Percentiles rank a stretch among this genome's conserved stretches.
Conservation (phyloP, 2,113 vertebrate species). For the Corythaixoides concolor region DNA sequence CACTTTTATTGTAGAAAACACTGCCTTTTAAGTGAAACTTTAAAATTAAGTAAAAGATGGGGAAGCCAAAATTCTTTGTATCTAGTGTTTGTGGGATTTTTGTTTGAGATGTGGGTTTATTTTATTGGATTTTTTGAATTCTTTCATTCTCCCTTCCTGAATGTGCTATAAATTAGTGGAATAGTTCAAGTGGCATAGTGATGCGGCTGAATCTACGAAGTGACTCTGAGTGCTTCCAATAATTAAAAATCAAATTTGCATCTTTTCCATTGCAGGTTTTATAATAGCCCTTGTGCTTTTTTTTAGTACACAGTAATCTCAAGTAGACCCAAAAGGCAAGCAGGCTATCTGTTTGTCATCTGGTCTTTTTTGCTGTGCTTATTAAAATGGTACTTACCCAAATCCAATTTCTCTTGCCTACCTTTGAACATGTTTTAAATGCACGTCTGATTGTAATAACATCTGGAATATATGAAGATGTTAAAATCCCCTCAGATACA, state of each 20-base stretch:
- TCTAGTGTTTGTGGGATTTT: neutral
- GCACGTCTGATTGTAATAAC: neutral
- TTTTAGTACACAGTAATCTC: neutral
- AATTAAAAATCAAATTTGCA: neutral
- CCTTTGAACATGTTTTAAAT: neutral
- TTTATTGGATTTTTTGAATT: neutral
- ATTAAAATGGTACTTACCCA: neutral
- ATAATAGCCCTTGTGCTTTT: neutral
- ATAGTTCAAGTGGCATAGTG: neutral
- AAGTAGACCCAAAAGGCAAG: neutral
- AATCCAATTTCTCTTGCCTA: neutral
- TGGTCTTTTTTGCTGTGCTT: neutral
- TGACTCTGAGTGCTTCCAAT: neutral
- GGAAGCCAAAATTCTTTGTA: neutral
- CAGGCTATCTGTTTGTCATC: neutral
- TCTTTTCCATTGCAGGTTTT: neutral
- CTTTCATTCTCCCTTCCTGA: neutral
- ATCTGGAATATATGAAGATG: neutral
- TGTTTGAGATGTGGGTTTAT: neutral
- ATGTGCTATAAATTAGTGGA: neutral
- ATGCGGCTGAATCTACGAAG: neutral
- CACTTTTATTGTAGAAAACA: neutral
- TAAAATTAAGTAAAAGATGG: neutral
- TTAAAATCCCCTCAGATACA: neutral
- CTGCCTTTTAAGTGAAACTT: neutral